These are phyloP conservation scores for Scrobipalpa costella DNA, from an alignment of 2,888 invertebrate genomes.

Conservation along the genomic window DNA sequence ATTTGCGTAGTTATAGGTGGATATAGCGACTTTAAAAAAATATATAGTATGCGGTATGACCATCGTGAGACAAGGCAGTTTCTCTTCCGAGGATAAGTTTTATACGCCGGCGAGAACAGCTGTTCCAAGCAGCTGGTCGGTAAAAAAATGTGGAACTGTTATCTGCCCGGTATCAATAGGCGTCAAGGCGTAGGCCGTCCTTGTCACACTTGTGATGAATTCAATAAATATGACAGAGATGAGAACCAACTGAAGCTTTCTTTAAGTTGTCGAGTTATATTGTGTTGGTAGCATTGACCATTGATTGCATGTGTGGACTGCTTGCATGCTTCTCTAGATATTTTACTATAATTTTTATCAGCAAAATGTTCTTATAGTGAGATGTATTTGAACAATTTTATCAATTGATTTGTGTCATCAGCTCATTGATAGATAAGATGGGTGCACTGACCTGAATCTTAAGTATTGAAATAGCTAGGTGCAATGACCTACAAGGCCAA, in stretches of 20 bases:
- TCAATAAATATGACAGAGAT: constrained; percentile 47
- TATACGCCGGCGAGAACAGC: constrained; percentile 73
- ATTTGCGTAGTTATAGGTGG: neutral
- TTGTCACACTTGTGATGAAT: constrained; percentile 52
- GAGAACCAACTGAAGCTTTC: constrained; percentile 38
- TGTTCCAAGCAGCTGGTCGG: constrained; percentile 76
- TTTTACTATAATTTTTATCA: neutral
- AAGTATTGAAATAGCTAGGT: neutral
- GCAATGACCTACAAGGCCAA: constrained; percentile 5
- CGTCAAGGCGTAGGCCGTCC: constrained; percentile 51
- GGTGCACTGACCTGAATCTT: neutral
- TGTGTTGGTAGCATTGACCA: constrained; percentile 24
- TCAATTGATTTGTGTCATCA: neutral
- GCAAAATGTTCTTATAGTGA: neutral
- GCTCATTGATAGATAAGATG: neutral
- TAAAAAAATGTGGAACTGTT: constrained; percentile 73
- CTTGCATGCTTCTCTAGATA: neutral
- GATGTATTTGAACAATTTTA: neutral
- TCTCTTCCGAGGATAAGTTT: constrained; percentile 24
- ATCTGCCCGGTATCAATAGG: constrained; percentile 64
- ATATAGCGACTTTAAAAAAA: neutral
- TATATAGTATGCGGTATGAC: constrained; percentile 6
- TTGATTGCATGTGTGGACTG: constrained; percentile 15
- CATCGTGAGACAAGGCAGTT: neutral
- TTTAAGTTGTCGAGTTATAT: constrained; percentile 29